Percentiles rank a stretch among this genome's conserved stretches.
Conservation (phyloP, 2,888 invertebrate species). For the Poecilobothrus nobilitatus region DNA sequence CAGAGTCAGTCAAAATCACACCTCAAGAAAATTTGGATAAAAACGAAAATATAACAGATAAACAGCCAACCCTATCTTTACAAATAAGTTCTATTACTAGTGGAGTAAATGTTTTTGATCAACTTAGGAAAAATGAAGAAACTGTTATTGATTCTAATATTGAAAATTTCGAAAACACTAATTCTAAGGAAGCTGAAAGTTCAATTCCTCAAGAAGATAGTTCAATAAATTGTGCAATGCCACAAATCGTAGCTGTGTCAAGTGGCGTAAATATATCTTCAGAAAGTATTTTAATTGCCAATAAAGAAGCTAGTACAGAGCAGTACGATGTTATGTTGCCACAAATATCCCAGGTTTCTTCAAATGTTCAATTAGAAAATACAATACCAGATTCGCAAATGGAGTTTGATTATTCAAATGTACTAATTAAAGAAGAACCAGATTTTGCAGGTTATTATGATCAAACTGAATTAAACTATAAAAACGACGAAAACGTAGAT, state of each 20-base stretch:
- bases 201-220: too few species aligned
- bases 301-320: background rate
- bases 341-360: conserved; percentile 31
- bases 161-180: background rate
- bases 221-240: conserved; percentile 23
- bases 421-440: conserved; percentile 34
- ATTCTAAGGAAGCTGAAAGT: too few species aligned
- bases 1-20: background rate
- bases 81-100: conserved; percentile 30
- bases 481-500: conserved; percentile 26
- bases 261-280: conserved; percentile 25
- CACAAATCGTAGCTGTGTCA: conserved; percentile 30
- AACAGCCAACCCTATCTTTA: conserved; percentile 33
- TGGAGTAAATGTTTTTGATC: conserved; percentile 21
- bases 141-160: too few species aligned
- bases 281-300: background rate
- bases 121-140: background rate
- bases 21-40: background rate
- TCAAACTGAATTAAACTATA: conserved; percentile 10
- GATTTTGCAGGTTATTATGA: conserved; percentile 32
- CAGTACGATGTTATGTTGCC: conserved; percentile 23
- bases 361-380: background rate
- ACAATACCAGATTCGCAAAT: background rate
- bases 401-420: conserved; percentile 4
- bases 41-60: conserved; percentile 31